These are phyloP conservation scores for Mesocentrotus franciscanus DNA, from an alignment of 53 echinoderm and acorn worm genomes.

Conservation along the genomic window DNA sequence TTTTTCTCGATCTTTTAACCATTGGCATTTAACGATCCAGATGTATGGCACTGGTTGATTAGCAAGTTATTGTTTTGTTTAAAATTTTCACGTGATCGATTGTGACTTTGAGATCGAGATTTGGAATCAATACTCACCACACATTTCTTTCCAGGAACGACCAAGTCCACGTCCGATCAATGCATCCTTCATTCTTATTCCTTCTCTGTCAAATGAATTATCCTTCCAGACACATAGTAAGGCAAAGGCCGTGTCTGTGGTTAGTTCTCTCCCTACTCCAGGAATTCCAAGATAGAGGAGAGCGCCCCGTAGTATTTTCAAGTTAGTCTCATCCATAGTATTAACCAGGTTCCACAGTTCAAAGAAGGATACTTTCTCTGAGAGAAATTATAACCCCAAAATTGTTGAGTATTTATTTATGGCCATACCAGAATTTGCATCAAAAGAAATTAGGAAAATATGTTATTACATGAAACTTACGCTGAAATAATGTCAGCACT, in stretches of 20 bases:
- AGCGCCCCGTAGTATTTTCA: neutral
- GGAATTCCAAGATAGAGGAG: neutral
- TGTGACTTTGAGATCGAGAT: too few species aligned
- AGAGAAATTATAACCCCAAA: neutral
- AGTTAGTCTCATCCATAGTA: neutral
- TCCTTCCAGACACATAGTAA: neutral
- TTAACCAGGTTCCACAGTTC: neutral
- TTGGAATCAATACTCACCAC: too few species aligned
- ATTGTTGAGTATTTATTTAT: neutral
- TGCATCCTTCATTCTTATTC: neutral
- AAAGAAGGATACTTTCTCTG: neutral
- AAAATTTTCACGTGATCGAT: too few species aligned
- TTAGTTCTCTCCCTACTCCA: neutral
- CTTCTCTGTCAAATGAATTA: neutral
- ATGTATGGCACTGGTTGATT: too few species aligned
- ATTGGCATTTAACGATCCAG: too few species aligned
- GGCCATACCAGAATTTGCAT: neutral
- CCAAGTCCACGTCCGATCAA: neutral
- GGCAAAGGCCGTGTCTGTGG: neutral
- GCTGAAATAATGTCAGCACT: neutral
- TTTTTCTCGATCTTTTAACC: too few species aligned
- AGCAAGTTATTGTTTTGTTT: too few species aligned
- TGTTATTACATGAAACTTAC: neutral
- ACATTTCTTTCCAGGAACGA: neutral
- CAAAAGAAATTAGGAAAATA: too few species aligned